Base-by-base conservation (phyloP, 1,140 invertebrate genomes). In the Aphelenchoides besseyi region DNA sequence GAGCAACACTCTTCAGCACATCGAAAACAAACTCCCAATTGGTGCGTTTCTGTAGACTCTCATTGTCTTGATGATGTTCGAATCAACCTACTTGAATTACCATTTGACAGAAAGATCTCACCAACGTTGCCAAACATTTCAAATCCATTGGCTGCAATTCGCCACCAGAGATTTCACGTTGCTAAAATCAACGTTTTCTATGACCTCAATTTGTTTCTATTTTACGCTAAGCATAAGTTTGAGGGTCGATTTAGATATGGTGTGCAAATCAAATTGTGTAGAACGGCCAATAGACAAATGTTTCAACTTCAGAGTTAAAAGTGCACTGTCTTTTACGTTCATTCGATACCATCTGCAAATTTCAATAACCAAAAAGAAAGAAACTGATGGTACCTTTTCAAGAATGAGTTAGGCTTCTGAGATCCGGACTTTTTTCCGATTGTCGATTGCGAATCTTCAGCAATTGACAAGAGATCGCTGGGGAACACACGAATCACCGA, bases 341-440 rank as follows among this genome's bases (percentile, higher is more conserved):
- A 35, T 64, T n/a, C 61, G 8, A 3, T 30, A 36, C 61, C 28
- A 54, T 64, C 29, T 64, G 12, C 16, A 35, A 33, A 64, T 26
- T 9, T 35, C 18, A 2, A 41, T 61, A 69, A 23, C n/a, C 41
- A 1, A 8, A 32, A 63, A 41, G 30, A 66, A 28, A 16, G 3
- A 69, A 55, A 69, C 36, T 9, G 1, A 66, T 3, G 18, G n/a
- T 33, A 69, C 67, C 67, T 53, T 69, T 69, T 69, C 26, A 69
- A 61, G 12, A 69, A 69, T 1, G 67, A 69, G 9, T 29, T 37
- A 35, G 26, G 18, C 52, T 69, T 2, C 16, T 8, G 3, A 29
- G 32, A 0, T n/a, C 16, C n/a, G n/a, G 55, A 18, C 41, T 68
- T 8, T 59, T n/a, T n/a, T n/a, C 41, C 0, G 18, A 26, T 41